Evolutionary conservation across 2,113 vertebrate genomes (phyloP), one percentile per base, ranked within the genome.

Genomic region (Amphilophus citrinellus): DNA sequence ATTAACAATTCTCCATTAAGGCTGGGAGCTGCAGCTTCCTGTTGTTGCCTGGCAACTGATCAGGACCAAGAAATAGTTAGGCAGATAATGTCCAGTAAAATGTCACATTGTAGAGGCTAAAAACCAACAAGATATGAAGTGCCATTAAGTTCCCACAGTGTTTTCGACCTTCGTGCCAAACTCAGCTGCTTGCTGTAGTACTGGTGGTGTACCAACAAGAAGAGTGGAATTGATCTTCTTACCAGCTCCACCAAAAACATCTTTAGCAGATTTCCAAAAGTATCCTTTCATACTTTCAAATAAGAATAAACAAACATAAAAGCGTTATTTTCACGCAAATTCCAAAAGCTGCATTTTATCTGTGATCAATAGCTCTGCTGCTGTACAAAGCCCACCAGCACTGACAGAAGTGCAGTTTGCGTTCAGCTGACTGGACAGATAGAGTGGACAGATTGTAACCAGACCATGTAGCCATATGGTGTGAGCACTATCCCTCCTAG

Each of bases 401-500:
- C 73, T 42, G 71, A 86, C 84, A 63, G 84, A 88, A 85, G 27
- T 75, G 79, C 85, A 66, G 75, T 65, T 50, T 87, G 83, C 68
- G 59, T 92, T 92, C 86, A 93, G 90, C 79, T 90, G 91, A 94
- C 79, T 91, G 92, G 81, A 91, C 88, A 92, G 84, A 91, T 84
- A 83, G 73, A 42, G 39, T 10, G 44, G 82, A 87, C 92, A 90
- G 91, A 94, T 88, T 92, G 94, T 77, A 84, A 88, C 83, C 66
- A 86, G 91, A 91, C 87, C 90, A 92, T 94, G 79, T 90, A 90
- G 77, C 68, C 62, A 88, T 89, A 80, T 89, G 88, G 84, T 79
- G 88, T 65, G 83, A 89, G 77, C 80, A 79, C 85, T 77, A 84
- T 83, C 77, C 84, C 87, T 88, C 81, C 84, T 71, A 83, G 85